Evolutionary conservation across 1,140 invertebrate genomes (phyloP).

Genomic region (Hycleus phaleratus): DNA sequence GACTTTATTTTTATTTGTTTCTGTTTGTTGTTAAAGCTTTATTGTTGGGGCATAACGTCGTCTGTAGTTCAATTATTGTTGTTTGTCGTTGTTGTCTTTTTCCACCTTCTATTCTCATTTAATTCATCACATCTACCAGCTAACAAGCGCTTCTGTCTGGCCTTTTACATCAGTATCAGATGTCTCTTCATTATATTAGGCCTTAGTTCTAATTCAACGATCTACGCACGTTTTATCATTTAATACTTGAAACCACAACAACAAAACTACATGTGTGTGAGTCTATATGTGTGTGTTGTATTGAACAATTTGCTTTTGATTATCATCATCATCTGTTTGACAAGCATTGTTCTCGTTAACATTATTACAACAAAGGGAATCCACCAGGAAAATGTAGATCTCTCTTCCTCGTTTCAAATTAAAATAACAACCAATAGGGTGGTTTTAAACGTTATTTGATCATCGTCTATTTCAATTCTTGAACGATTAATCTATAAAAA

Average conservation of each 20-base stretch:
- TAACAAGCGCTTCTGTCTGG: constrained; percentile 6
- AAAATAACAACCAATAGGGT: too few relatives aligned
- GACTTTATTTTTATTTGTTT: too few relatives aligned
- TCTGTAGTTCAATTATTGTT: too few relatives aligned
- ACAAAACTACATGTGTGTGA: too few relatives aligned
- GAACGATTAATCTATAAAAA: neutral
- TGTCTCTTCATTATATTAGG: constrained; percentile 12
- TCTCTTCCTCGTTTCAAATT: too few relatives aligned
- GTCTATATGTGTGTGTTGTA: neutral
- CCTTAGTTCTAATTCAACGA: constrained; percentile 9
- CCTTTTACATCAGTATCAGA: constrained; percentile 8
- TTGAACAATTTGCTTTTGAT: constrained; percentile 9
- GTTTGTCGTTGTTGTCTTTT: too few relatives aligned
- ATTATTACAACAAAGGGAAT: neutral
- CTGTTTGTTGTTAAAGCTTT: too few relatives aligned
- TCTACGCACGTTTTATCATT: constrained; percentile 14
- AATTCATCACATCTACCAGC: too few relatives aligned
- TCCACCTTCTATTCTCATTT: too few relatives aligned
- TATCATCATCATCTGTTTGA: constrained; percentile 8
- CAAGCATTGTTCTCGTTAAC: constrained; percentile 13
- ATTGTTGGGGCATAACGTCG: too few relatives aligned
- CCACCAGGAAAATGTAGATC: too few relatives aligned
- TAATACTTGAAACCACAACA: constrained; percentile 7
- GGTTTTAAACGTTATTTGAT: too few relatives aligned
- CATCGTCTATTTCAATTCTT: neutral